Percentiles rank a stretch among this genome's conserved stretches.
Conservation (phyloP, 2,888 invertebrate genomes). For the Abscondita cerata region DNA sequence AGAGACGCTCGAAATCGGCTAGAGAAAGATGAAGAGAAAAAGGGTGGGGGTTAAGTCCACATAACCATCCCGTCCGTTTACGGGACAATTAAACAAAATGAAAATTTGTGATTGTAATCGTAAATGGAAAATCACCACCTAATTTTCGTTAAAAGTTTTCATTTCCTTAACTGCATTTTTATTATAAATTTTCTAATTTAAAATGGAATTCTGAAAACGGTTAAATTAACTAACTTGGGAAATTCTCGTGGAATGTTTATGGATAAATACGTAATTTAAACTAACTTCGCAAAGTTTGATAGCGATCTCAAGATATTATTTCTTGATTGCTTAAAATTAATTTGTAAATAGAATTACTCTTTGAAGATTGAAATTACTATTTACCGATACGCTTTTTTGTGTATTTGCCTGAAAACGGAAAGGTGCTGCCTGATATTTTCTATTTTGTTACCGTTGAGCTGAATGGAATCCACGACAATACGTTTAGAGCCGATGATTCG, state of each 20-base stretch:
- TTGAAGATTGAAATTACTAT: constrained; percentile 2
- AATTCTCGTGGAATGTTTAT: constrained; percentile 10
- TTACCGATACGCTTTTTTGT: neutral
- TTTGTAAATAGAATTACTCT: constrained; percentile 6
- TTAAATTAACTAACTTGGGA: constrained; percentile 12
- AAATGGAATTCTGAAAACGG: constrained; percentile 8
- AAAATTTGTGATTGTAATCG: constrained; percentile 31
- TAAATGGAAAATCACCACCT: constrained; percentile 21
- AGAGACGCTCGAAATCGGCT: too few relatives aligned
- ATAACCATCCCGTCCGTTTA: constrained; percentile 33
- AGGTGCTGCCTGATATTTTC: too few relatives aligned
- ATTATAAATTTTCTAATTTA: constrained; percentile 12
- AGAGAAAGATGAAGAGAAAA: too few relatives aligned
- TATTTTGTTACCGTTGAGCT: too few relatives aligned
- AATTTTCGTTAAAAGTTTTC: constrained; percentile 3
- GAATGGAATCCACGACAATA: too few relatives aligned
- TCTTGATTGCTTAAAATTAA: constrained; percentile 13
- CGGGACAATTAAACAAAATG: constrained; percentile 33
- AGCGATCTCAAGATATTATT: constrained; percentile 19
- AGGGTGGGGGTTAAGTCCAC: constrained; percentile 29
- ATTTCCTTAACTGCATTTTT: constrained; percentile 2
- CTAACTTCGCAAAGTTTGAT: constrained; percentile 14
- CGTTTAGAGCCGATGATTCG: too few relatives aligned
- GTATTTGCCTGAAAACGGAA: too few relatives aligned
- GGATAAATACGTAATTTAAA: constrained; percentile 11